Conservation (phyloP, 2,113 vertebrate genomes). For the Alectura lathami region DNA sequence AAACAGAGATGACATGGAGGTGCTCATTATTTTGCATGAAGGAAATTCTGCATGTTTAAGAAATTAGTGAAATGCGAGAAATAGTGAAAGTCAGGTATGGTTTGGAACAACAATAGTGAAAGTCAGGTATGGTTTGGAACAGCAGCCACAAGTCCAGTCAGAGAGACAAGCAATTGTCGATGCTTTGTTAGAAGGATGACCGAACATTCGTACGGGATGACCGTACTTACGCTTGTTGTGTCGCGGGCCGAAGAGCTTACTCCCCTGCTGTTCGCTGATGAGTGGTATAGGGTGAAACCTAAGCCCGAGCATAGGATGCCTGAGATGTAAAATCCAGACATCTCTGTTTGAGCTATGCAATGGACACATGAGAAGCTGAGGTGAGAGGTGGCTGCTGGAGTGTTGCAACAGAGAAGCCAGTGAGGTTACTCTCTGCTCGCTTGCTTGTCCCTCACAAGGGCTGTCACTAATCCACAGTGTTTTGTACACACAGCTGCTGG, state of each 20-base stretch:
- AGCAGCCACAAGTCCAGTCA: neutral
- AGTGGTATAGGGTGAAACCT: neutral
- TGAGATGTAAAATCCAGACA: neutral
- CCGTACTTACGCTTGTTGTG: neutral
- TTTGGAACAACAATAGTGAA: neutral
- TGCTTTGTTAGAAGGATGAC: neutral
- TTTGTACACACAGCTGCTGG: neutral
- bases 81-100: neutral
- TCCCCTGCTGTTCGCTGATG: neutral
- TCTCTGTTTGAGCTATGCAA: neutral
- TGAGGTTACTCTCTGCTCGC: neutral
- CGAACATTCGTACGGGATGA: neutral
- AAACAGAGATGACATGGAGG: accelerated
- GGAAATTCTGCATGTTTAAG: neutral
- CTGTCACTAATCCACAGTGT: neutral
- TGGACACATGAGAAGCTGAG: neutral
- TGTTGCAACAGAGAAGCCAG: neutral
- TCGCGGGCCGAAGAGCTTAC: neutral
- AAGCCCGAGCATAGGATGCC: neutral
- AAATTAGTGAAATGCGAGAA: neutral
- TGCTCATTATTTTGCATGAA: neutral
- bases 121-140: no score
- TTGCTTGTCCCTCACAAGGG: neutral
- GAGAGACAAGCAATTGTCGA: neutral
- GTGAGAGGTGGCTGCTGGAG: neutral